Conservation (phyloP, 2,888 invertebrate species). For the Drosophila colorata region DNA sequence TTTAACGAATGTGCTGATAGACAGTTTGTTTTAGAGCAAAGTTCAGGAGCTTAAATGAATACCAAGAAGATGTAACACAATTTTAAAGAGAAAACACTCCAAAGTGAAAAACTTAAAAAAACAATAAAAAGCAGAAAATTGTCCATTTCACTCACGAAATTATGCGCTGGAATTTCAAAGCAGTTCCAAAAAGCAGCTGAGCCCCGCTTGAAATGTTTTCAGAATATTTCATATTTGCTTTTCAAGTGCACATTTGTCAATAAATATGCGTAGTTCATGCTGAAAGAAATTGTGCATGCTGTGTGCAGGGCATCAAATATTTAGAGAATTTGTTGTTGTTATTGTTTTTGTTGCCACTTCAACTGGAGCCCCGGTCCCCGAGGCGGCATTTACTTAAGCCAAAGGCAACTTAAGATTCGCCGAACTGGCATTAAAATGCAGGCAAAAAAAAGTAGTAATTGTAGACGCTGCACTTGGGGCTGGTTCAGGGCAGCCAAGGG, state of each 20-base stretch:
- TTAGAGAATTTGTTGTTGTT: slow-evolving; percentile 40
- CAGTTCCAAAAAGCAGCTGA: background rate
- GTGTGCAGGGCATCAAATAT: slow-evolving; percentile 37
- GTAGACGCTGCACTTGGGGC: slow-evolving; percentile 47
- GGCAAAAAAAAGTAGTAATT: slow-evolving; percentile 24
- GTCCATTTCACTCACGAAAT: background rate
- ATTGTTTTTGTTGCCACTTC: slow-evolving; percentile 24
- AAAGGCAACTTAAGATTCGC: slow-evolving; percentile 44
- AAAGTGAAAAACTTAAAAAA: background rate
- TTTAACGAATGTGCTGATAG: no score
- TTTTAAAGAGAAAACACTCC: background rate
- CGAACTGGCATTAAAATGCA: slow-evolving; percentile 61
- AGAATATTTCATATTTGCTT: background rate
- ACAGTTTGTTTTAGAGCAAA: no score
- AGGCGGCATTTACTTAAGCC: slow-evolving; percentile 49
- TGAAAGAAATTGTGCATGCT: slow-evolving; percentile 12
- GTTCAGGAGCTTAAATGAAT: no score
- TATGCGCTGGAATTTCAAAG: background rate
- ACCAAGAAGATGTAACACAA: background rate
- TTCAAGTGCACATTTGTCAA: slow-evolving; percentile 20
- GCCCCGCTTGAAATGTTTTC: background rate
- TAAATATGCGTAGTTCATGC: slow-evolving; percentile 22
- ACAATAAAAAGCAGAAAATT: background rate
- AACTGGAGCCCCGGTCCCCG: slow-evolving; percentile 1
- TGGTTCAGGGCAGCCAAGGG: background rate